Evolutionary conservation across 2,888 invertebrate species (phyloP).

Genomic region (Pristionchus japonicus): DNA sequence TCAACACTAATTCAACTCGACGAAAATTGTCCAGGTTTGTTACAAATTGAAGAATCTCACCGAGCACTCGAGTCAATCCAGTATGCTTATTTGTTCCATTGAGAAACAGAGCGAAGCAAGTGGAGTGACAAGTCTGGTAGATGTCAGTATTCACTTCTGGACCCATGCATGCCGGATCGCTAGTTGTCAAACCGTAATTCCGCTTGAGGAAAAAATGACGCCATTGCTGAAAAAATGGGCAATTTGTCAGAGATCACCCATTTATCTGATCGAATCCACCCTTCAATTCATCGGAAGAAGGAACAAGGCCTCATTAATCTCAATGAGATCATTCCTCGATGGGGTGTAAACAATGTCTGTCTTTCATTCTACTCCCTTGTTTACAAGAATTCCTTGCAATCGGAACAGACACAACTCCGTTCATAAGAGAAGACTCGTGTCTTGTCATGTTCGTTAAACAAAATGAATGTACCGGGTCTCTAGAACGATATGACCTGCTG

Average conservation of each 20-base stretch:
- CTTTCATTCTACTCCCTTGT: not conserved
- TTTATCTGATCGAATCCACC: not conserved
- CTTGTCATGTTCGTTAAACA: not conserved
- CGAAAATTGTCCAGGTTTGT: not conserved
- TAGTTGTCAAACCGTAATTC: slow-evolving; percentile 65
- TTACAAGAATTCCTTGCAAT: not conserved
- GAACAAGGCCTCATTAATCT: not conserved
- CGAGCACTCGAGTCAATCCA: slow-evolving; percentile 60
- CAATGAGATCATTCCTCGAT: not conserved
- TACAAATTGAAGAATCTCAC: slow-evolving; percentile 48
- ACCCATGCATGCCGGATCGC: slow-evolving; percentile 63
- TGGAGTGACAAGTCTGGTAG: slow-evolving; percentile 62
- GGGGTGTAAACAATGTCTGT: not conserved
- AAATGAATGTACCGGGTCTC: not conserved
- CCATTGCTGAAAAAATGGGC: slow-evolving; percentile 67
- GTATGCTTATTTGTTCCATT: slow-evolving; percentile 69
- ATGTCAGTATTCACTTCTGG: slow-evolving; percentile 52
- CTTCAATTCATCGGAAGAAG: not conserved
- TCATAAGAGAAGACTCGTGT: not conserved
- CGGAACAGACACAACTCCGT: slow-evolving; percentile 6
- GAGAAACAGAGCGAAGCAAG: slow-evolving; percentile 67
- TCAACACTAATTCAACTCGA: too few species aligned
- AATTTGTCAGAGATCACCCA: not conserved
- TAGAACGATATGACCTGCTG: too few species aligned
- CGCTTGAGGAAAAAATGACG: slow-evolving; percentile 70